phyloP scores from a whole-genome alignment of 2,888 invertebrate species.

The Pachymerium ferrugineum region DNA sequence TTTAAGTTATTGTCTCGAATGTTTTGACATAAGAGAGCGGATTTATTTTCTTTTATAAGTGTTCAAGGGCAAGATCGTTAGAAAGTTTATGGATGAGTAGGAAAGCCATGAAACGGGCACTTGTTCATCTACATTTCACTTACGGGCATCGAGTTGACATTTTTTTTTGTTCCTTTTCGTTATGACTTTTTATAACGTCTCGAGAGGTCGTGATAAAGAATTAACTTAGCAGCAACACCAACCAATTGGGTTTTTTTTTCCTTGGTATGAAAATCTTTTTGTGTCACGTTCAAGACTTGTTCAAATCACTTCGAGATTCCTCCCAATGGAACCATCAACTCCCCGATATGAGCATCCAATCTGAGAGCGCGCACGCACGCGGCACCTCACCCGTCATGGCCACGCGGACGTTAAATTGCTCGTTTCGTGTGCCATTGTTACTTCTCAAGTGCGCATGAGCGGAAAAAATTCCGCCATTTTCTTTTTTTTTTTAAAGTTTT shows the following conservation, averaged over 20 bases:
- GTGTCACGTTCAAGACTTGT: slow-evolving; percentile 20
- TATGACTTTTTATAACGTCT: not conserved
- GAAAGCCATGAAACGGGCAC: not conserved
- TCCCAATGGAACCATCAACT: slow-evolving; percentile 25
- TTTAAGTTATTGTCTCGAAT: too few relatives aligned
- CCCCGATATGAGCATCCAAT: slow-evolving; percentile 25
- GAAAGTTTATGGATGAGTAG: not conserved
- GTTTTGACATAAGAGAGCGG: too few relatives aligned
- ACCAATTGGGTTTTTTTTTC: slow-evolving; percentile 2
- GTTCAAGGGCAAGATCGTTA: slow-evolving; percentile 2
- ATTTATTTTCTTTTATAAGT: too few relatives aligned
- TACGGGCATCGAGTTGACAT: not conserved
- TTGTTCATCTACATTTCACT: slow-evolving; percentile 1
- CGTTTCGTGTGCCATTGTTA: slow-evolving; percentile 22
- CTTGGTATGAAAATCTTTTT: slow-evolving; percentile 5
- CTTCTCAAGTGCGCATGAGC: slow-evolving; percentile 11
- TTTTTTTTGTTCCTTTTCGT: too few relatives aligned
- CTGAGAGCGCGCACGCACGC: slow-evolving; percentile 2
- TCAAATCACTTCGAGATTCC: slow-evolving; percentile 23
- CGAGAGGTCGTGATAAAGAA: not conserved
- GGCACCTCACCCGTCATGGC: slow-evolving; percentile 24
- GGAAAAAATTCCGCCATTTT: not conserved
- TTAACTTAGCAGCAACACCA: slow-evolving; percentile 15
- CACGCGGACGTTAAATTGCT: slow-evolving; percentile 1
- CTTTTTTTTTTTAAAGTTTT: too few relatives aligned